Evolutionary conservation across 2,888 invertebrate species (phyloP), one percentile per base, ranked within the genome.

Genomic region (Pocota personata): DNA sequence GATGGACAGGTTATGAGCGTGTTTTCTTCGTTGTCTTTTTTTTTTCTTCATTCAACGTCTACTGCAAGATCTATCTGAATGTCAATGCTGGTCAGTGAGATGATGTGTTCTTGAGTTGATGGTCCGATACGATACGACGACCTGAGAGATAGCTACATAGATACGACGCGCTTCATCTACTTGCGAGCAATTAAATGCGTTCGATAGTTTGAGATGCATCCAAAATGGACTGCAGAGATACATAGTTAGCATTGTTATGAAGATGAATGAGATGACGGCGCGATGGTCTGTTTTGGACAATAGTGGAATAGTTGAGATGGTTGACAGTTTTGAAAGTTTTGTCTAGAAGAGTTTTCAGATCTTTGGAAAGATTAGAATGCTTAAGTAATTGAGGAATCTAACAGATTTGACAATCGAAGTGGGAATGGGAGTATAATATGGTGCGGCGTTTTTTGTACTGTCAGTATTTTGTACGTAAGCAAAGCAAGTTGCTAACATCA

Each of bases 1-100:
- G 83, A 84, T 84, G 83, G 83, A 84, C 83, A 84, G 79, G 83
- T 84, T 84, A 83, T 83, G 77, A 77, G 72, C 82, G 78, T 69
- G 62, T 75, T 84, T 67, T 67, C 48, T 69, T 48, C 12, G n/a
- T 52, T 58, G 32, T 50, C 50, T 69, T 58, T 52, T 77, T 57
- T 71, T 30, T 66, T 40, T 50, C 35, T 58, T 57, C 21, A 24
- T 62, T 50, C 46, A 40, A 76, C 52, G 43, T 66, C 75, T 57
- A 69, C 60, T 83, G 60, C 37, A 75, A 83, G 72, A 83, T 84
- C 69, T 76, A 76, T 79, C 76, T 66, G 84, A 86, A 86, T 86
- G 80, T 86, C 84, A 86, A 86, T 86, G 84, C 71, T 79, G 84
- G 79, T 62, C 79, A 75, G 67, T 48, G 24, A 67, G 50, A 75